Base-by-base conservation (phyloP, 2,888 invertebrate genomes). In the Teleiodes luculella region DNA sequence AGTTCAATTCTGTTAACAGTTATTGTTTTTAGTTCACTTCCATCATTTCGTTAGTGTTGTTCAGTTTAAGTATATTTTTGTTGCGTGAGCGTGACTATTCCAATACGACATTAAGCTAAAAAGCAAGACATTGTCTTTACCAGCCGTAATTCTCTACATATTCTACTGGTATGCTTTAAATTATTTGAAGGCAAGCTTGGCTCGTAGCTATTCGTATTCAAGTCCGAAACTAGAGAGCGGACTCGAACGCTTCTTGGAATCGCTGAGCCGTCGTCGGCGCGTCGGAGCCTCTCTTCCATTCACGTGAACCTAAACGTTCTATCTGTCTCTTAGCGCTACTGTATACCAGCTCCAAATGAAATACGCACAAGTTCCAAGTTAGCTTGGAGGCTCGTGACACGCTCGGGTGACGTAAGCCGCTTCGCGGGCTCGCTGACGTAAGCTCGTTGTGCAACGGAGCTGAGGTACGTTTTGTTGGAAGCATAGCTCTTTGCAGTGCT, bases 391-490 rank as follows among this genome's bases (percentile, higher is more conserved):
- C 61, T 63, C 60, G 61, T 64, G 74, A 71, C 72, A 79, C 80
- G 83, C 83, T 79, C 73, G 79, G 80, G 82, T 89, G 88, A 89
- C 88, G 88, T 89, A 89, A 89, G 85, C 85, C 81, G 82, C 83
- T 82, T 72, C 75, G 81, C 80, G 77, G 78, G 86, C 79, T 80
- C 77, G 88, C 88, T 88, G 88, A 89, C 88, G 88, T 89, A 89
- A 89, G 88, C 88, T 83, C 80, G 88, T 89, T 89, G 89, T 88
- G 88, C 88, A 89, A 88, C 85, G 80, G 70, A 84, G 85, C 84
- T 73, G 81, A 85, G 86, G 83, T 86, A 85, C 81, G 77, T 78
- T 75, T 83, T 82, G n/a, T n/a, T n/a, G n/a, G 78, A 85, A 85
- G 83, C 85, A 78, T 78, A 76, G 80, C 80, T 83, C 84, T 87